Evolutionary conservation across 1,140 invertebrate genomes (phyloP), one percentile per base, ranked within the genome.

Genomic region (Drosophila asahinai): DNA sequence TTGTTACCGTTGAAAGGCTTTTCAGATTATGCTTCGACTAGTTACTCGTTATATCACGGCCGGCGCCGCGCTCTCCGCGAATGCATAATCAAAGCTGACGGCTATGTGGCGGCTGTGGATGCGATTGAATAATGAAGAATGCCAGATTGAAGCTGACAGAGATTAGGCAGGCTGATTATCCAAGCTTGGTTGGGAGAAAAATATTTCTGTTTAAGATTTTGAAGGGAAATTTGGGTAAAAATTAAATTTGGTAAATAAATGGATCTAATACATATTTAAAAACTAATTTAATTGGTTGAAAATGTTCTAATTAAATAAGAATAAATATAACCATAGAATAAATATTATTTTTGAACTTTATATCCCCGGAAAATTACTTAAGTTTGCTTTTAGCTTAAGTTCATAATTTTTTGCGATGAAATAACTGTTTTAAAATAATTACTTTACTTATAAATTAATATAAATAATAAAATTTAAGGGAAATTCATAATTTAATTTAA

Each of bases 1-100:
- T 83, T 89, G 84, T 87, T 77, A 78, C 74, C 75, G 64, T 78
- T 70, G 63, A 77, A 59, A 49, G 62, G 60, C 54, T 49, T 68
- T 64, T 47, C 38, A 77, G 73, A 77, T 77, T 77, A 77, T 77
- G 74, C 74, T 33, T 67, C 52, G 30, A 52, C 54, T 48, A 30
- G 27, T 30, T 30, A 7, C n/a, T 55, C 54, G 74, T 77, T 77
- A 77, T 77, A 76, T 77, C 73, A 77, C n/a, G 74, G 62, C 11
- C 33, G 30, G 57, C 15, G 55, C 43, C 30, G 57, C 17, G 55
- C 54, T 60, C 63, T 65, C 57, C 12, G 40, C 40, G 54, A 61
- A 17, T 74, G 67, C 71, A 74, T 74, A 74, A 74, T 74, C 68
- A 42, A 48, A 73, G 67, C 67, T 73, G 71, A 73, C 47, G 47